phyloP scores from a whole-genome alignment of 1,140 invertebrate genomes.

The Phocides pigmalion region DNA sequence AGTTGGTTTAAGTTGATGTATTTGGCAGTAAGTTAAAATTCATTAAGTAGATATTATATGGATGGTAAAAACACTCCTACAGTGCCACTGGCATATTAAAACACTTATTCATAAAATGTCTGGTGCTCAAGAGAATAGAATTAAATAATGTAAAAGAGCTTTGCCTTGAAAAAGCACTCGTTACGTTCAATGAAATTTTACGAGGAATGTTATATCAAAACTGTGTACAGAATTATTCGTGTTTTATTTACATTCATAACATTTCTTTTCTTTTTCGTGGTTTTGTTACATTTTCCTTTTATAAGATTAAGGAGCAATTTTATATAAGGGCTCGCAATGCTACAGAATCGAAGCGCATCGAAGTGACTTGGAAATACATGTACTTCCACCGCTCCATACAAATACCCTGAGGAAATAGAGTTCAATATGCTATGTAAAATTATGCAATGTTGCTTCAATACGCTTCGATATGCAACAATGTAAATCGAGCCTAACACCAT shows the following conservation, averaged over 20 bases:
- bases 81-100: not conserved
- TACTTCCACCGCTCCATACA: not conserved
- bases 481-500: no score
- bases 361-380: no score
- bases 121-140: conserved; percentile 14
- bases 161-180: conserved; percentile 10
- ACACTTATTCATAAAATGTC: conserved; percentile 1
- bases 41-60: no score
- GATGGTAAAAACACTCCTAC: not conserved
- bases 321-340: no score
- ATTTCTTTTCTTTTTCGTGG: not conserved
- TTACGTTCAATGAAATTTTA: conserved; percentile 24
- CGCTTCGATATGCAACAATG: no score
- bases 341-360: no score
- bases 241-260: conserved; percentile 13
- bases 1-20: no score
- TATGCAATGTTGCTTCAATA: no score
- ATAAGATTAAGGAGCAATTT: no score
- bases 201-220: conserved; percentile 16
- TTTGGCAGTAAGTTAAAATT: no score
- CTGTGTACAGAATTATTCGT: conserved; percentile 5
- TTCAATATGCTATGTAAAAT: no score
- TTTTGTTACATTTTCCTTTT: not conserved
- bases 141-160: conserved; percentile 6
- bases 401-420: no score